Conservation (phyloP, 2,797 vertebrate species). For the Micrastur ruficollis region DNA sequence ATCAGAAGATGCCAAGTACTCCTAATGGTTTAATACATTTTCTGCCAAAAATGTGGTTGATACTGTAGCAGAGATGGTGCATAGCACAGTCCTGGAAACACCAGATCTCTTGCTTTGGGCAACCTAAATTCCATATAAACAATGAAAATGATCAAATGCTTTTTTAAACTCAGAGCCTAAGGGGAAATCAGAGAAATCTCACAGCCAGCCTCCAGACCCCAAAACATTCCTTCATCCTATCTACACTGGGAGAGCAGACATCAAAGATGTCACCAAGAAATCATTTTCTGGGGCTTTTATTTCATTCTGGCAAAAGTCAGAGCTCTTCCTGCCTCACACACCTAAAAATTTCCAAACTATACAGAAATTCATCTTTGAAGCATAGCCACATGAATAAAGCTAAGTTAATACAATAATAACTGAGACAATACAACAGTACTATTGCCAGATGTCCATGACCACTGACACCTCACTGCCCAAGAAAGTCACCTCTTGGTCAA, state of each 20-base stretch:
- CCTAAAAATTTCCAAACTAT: background rate
- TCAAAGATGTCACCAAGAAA: background rate
- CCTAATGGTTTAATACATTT: fast-evolving
- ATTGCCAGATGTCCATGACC: background rate
- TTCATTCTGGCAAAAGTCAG: background rate
- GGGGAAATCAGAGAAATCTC: background rate
- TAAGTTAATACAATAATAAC: background rate
- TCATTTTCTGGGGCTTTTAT: background rate
- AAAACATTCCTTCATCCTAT: background rate
- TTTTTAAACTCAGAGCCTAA: background rate
- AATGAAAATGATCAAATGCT: background rate
- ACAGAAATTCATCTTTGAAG: background rate
- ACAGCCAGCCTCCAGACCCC: background rate
- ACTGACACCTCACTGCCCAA: background rate
- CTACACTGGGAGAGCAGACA: background rate
- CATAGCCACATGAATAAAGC: background rate
- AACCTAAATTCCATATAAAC: background rate
- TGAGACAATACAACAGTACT: background rate
- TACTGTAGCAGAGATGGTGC: background rate
- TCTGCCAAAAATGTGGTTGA: background rate
- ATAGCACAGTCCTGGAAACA: background rate
- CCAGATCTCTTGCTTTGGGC: background rate
- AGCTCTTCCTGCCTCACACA: background rate
- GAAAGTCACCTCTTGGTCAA: background rate
- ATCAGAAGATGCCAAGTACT: background rate